Evolutionary conservation across 2,113 vertebrate species (phyloP).

Genomic region (Pipa parva): DNA sequence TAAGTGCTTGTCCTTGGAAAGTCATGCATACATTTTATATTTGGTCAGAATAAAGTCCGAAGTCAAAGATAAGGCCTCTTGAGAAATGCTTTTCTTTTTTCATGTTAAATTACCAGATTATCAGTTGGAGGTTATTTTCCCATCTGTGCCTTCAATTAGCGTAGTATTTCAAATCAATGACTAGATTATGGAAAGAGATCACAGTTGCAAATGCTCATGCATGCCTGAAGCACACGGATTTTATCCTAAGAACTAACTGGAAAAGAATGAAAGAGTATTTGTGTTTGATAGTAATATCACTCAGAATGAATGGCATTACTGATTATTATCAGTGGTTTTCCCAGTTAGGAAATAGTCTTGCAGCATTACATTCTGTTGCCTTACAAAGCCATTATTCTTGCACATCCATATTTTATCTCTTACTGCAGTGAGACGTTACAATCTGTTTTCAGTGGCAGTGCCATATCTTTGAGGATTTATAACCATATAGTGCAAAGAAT

Average conservation of each 20-base stretch:
- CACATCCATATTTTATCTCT: constrained; percentile 32
- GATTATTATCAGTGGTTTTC: constrained; percentile 30
- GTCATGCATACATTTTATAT: too few relatives aligned
- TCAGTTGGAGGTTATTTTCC: too few relatives aligned
- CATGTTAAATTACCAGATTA: too few relatives aligned
- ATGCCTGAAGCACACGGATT: too few relatives aligned
- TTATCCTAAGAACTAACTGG: background rate
- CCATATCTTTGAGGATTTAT: constrained; percentile 14
- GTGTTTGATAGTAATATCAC: constrained; percentile 15
- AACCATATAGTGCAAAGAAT: constrained; percentile 3
- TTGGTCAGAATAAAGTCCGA: too few relatives aligned
- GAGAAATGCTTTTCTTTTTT: too few relatives aligned
- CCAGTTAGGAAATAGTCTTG: background rate
- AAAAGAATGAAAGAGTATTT: background rate
- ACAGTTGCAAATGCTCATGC: background rate
- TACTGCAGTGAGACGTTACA: constrained; percentile 1
- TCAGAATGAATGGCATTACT: constrained; percentile 29
- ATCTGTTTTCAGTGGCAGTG: constrained; percentile 8
- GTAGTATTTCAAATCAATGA: too few relatives aligned
- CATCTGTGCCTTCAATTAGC: too few relatives aligned
- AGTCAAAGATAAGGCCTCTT: too few relatives aligned
- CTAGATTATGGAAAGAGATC: too few relatives aligned
- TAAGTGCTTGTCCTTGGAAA: too few relatives aligned
- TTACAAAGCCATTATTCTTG: constrained; percentile 13
- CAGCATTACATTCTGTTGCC: constrained; percentile 2